A percentile compares a stretch with the other conserved stretches of the same genome.
These are phyloP conservation scores for Drosophila novamexicana DNA, from an alignment of 1,140 invertebrate species.

Conservation along the genomic window DNA sequence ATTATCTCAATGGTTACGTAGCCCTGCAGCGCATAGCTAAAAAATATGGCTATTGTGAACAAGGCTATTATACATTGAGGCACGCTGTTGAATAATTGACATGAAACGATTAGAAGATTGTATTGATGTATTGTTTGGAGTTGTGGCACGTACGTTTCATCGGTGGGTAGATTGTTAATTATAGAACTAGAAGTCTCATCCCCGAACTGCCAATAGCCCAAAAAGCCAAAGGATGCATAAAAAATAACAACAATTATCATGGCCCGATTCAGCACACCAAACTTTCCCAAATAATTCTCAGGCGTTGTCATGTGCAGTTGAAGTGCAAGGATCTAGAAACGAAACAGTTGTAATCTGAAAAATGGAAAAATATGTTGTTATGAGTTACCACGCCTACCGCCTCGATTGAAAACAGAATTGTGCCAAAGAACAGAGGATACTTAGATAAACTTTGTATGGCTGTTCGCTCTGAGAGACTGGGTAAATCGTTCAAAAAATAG, in stretches of 20 bases:
- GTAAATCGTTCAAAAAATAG: slow-evolving; percentile 43
- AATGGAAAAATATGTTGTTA: not conserved
- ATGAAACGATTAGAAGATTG: too few relatives aligned
- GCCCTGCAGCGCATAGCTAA: slow-evolving; percentile 52
- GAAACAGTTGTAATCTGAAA: not conserved
- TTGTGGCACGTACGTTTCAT: slow-evolving; percentile 39
- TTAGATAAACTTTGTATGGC: slow-evolving; percentile 24
- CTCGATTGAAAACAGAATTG: slow-evolving; percentile 53
- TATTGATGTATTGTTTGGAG: too few relatives aligned
- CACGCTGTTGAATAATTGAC: slow-evolving; percentile 12
- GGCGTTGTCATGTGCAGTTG: slow-evolving; percentile 44
- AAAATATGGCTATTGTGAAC: slow-evolving; percentile 51
- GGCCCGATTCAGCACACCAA: slow-evolving; percentile 54
- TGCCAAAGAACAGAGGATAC: slow-evolving; percentile 51
- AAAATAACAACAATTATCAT: slow-evolving; percentile 44
- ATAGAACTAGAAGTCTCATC: slow-evolving; percentile 35
- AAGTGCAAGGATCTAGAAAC: slow-evolving; percentile 35
- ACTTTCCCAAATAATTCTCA: slow-evolving; percentile 42
- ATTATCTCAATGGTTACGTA: slow-evolving; percentile 60
- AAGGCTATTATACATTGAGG: slow-evolving; percentile 23
- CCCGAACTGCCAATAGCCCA: slow-evolving; percentile 61
- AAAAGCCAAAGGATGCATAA: slow-evolving; percentile 49
- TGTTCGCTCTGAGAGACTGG: slow-evolving; percentile 30
- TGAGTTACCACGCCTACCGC: slow-evolving; percentile 55
- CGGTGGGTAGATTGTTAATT: slow-evolving; percentile 48